Evolutionary conservation across 2,113 vertebrate genomes (phyloP).

Genomic region (Astatoreochromis straeleni): DNA sequence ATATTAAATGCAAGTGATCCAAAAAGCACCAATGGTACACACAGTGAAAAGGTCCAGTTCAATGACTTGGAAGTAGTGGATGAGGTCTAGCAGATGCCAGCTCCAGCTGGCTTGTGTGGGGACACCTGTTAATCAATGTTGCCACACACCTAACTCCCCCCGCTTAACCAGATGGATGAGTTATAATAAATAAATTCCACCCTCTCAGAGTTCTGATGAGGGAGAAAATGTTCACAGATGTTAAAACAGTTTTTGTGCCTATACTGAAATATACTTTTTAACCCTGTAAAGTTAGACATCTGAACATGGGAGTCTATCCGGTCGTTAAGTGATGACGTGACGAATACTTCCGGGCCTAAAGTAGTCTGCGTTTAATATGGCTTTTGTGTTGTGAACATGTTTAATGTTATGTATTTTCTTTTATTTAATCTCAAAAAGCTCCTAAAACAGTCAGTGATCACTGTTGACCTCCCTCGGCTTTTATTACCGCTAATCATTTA

Average conservation of each 20-base stretch:
- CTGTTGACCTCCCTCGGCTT: no score
- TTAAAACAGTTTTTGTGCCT: background rate
- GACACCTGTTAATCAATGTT: background rate
- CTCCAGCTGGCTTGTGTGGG: background rate
- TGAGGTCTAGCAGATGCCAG: background rate
- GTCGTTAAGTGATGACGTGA: background rate
- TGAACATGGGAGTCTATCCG: background rate
- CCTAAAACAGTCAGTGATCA: no score
- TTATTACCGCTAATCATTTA: no score
- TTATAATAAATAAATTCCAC: background rate
- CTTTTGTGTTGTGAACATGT: background rate
- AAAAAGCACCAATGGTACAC: background rate
- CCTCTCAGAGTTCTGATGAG: background rate
- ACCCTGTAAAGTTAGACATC: background rate
- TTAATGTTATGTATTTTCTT: background rate
- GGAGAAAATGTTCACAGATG: background rate
- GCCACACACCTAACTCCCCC: background rate
- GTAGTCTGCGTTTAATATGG: background rate
- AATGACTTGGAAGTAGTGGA: background rate
- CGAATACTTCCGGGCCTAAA: background rate
- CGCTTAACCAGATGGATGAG: background rate
- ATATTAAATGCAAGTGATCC: background rate
- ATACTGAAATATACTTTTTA: background rate
- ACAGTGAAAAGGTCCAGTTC: background rate
- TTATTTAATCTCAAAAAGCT: rapidly evolving